phyloP scores from a whole-genome alignment of 2,888 invertebrate genomes.

The Mesorhabditis sp. region DNA sequence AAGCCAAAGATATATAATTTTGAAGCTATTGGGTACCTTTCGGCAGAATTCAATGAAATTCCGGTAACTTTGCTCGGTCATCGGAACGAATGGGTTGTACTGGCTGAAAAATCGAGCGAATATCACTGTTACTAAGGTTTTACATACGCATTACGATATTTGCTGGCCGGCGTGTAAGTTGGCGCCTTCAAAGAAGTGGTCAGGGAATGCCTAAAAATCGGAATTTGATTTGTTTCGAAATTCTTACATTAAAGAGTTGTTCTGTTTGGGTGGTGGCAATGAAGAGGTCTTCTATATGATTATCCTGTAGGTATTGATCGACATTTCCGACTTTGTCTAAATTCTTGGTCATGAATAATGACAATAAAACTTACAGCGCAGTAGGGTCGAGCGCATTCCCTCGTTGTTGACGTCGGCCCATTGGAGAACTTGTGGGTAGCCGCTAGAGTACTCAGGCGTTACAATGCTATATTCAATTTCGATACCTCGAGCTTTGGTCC shows the following conservation, averaged over 20 bases:
- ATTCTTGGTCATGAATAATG: neutral
- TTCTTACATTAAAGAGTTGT: constrained; percentile 18
- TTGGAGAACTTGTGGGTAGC: constrained; percentile 4
- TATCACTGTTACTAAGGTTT: neutral
- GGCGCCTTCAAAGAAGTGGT: constrained; percentile 23
- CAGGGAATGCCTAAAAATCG: constrained; percentile 22
- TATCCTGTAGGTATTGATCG: constrained; percentile 13
- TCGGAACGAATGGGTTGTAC: constrained; percentile 17
- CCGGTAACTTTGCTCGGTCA: constrained; percentile 15
- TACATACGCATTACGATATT: constrained; percentile 8
- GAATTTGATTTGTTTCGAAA: neutral
- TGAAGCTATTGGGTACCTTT: neutral
- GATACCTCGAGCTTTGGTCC: constrained; percentile 11
- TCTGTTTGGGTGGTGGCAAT: constrained; percentile 19
- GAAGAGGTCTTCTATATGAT: constrained; percentile 22
- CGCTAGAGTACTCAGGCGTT: neutral
- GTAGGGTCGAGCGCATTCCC: constrained; percentile 9
- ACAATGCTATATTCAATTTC: neutral
- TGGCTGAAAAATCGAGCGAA: neutral
- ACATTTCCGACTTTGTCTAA: constrained; percentile 9
- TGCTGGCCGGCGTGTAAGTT: constrained; percentile 18
- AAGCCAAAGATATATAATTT: neutral
- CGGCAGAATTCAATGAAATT: constrained; percentile 19
- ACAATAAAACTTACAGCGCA: constrained; percentile 7
- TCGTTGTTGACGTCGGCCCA: constrained; percentile 16